Evolutionary conservation across 30 jellyfish, hydroid and myxozoan species (phyloP).

Genomic region (Catostylus mosaicus): DNA sequence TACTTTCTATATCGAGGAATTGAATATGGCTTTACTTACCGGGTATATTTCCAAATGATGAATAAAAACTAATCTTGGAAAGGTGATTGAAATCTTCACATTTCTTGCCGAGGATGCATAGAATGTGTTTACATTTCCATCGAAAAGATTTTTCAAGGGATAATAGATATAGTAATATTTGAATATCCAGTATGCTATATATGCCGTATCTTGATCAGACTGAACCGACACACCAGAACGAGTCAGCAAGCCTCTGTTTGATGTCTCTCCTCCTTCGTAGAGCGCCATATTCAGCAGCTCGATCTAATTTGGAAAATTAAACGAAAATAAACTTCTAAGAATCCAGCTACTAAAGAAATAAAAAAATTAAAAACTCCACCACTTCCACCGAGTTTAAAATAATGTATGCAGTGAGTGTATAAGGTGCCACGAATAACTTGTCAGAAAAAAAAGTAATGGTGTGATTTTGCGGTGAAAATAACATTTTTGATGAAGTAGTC

Average conservation of each 20-base stretch:
- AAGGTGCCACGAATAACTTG: too few relatives aligned
- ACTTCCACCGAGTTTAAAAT: too few relatives aligned
- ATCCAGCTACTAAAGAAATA: too few relatives aligned
- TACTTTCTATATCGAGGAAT: too few relatives aligned
- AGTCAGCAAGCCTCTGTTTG: constrained; percentile 7
- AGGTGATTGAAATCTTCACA: constrained; percentile 5
- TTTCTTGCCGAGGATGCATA: constrained; percentile 48
- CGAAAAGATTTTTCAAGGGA: constrained; percentile 28
- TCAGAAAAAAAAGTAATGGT: too few relatives aligned
- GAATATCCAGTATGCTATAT: constrained; percentile 3
- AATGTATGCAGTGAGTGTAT: too few relatives aligned
- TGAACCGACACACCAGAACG: constrained; percentile 52
- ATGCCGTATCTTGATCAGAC: constrained; percentile 37
- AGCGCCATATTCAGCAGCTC: constrained; percentile 40
- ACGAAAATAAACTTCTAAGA: too few relatives aligned
- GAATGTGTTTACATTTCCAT: constrained; percentile 38
- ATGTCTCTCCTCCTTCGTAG: constrained; percentile 40
- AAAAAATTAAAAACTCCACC: too few relatives aligned
- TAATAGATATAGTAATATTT: constrained; percentile 13
- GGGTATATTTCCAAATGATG: constrained; percentile 63
- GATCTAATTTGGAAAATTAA: not conserved
- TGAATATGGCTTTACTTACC: constrained; percentile 26
- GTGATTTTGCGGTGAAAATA: too few relatives aligned
- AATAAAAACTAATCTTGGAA: constrained; percentile 18
- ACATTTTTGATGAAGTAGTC: too few relatives aligned